Conservation (phyloP, 2,888 invertebrate species). For the Papilio demoleus region DNA sequence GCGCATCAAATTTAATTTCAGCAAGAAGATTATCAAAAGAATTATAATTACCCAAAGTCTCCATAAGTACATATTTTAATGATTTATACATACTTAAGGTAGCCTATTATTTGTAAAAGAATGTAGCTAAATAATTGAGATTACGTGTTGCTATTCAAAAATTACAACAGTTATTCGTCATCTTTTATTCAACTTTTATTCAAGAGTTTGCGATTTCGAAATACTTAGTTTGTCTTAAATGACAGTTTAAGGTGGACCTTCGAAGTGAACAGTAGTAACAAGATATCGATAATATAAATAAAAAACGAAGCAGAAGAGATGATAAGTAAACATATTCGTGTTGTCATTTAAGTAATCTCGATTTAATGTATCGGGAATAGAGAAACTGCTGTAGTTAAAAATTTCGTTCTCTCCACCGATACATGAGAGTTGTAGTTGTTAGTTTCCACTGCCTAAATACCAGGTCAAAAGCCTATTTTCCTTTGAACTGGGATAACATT, state of each 20-base stretch:
- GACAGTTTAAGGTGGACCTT: neutral
- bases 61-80: no score
- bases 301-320: no score
- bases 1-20: no score
- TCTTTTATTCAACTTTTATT: neutral
- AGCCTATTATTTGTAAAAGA: neutral
- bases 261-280: neutral
- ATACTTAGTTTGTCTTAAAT: neutral
- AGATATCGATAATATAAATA: neutral
- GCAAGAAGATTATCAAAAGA: no score
- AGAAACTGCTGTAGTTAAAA: neutral
- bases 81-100: neutral
- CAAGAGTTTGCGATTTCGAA: neutral
- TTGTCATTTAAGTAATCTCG: no score
- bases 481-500: no score
- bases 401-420: neutral
- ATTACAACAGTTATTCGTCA: neutral
- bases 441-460: neutral
- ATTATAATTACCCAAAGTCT: no score
- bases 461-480: no score
- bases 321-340: constrained; percentile 4
- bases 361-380: no score
- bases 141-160: neutral
- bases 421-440: neutral
- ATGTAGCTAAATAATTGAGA: neutral